Base-by-base conservation (phyloP, 2,113 vertebrate genomes). In the Mesembrinibis cayennensis region DNA sequence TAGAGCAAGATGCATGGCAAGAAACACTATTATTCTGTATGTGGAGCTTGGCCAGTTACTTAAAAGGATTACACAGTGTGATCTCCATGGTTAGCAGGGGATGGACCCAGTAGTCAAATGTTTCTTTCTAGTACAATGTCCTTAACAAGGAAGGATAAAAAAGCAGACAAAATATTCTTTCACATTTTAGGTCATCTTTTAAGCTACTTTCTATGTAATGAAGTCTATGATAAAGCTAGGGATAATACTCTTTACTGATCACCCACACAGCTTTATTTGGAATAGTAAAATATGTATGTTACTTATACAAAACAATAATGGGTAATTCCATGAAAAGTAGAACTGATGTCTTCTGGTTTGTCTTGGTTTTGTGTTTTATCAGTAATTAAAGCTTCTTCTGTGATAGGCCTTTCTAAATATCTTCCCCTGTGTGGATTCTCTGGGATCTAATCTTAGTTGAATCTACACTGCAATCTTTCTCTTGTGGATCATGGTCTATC, bases 61-160 rank as follows among this genome's bases (percentile, higher is more conserved):
- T 93, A 92, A 94, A 95, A 94, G 93, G 55, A 95, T 97, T 94
- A 94, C 42, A 87, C 72, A 88, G 89, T 89, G 67, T 83, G 93
- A 92, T 66, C 27, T 72, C 59, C 42, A 74, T 1, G 23, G 72
- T 87, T 83, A 91, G 59, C 45, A 91, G 55, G 53, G 61, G 55
- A 19, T 74, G 21, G 29, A 82, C 67, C 59, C 25, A 19, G 52
- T n/a, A 93, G 52, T 78, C 65, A 91, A 94, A 30, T 34, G 73
- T 53, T 84, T 93, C 52, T 21, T 87, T 92, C 77, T 36, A 47
- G 13, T 58, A 70, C 30, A 78, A 44, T 70, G 45, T 40, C 80
- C 55, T 58, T 69, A 74, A 56, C 9, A 42, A 82, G 34, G 19
- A 61, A 74, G 21, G 40, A 67, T 93, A 72, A 78, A 89, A 93